phyloP scores from a whole-genome alignment of 2,113 vertebrate genomes.

The Limanda limanda region DNA sequence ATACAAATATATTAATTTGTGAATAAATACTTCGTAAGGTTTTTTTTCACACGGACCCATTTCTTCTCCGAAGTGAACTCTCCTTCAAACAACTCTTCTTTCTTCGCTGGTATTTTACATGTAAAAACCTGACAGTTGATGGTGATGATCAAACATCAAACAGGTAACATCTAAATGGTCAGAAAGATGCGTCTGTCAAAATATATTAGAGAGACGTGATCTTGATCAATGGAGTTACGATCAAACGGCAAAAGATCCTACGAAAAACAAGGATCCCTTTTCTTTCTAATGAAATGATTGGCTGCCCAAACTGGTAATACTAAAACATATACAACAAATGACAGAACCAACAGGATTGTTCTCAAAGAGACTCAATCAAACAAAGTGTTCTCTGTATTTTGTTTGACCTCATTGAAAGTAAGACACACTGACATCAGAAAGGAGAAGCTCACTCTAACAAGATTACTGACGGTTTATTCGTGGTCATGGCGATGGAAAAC shows the following conservation, averaged over 20 bases:
- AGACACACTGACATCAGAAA: not conserved
- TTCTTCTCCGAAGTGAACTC: not conserved
- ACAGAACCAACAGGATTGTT: not conserved
- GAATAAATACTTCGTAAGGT: too few relatives aligned
- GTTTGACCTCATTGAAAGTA: not conserved
- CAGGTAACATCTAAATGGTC: not conserved
- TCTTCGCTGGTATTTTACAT: not conserved
- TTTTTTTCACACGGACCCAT: not conserved
- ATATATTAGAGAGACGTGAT: not conserved
- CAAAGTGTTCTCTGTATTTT: not conserved
- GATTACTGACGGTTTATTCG: not conserved
- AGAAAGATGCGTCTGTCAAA: not conserved
- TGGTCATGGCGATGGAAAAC: not conserved
- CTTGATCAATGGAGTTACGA: not conserved
- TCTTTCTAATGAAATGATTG: not conserved
- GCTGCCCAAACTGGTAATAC: not conserved
- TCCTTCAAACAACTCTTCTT: not conserved
- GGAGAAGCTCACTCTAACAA: not conserved
- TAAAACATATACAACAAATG: not conserved
- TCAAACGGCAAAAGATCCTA: not conserved
- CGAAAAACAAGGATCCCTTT: not conserved
- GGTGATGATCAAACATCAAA: conserved; percentile 6
- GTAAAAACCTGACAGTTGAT: not conserved
- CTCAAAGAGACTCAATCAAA: not conserved
- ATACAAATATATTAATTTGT: not conserved